Base-by-base conservation (phyloP, 2,797 vertebrate species). In the Vireo griseus region DNA sequence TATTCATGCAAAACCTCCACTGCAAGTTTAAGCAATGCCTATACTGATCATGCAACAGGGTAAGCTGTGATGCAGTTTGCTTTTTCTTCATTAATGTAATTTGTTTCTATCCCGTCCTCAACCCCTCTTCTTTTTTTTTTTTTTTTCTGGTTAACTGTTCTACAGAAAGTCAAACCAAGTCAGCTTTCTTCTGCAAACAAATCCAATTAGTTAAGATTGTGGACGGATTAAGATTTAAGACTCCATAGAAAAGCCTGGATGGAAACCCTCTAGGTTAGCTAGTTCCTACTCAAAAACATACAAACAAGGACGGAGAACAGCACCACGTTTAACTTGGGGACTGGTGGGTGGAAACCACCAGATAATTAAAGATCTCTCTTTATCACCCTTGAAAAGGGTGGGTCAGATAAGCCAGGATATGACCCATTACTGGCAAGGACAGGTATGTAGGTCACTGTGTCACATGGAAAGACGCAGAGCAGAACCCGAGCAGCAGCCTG, bases 191-290 rank as follows among this genome's bases (percentile, higher is more conserved):
- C 69, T 62, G 50, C 59, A 77, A 84, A 86, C 59, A 45, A 86
- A 96, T 95, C 89, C 67, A 96, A 80, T 96, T 95, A 93, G 54
- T 61, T 88, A 58, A 80, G 89, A 69, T 17, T 66, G 58, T 52
- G 82, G 55, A 55, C 3, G 26, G 84, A 92, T 93, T 96, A 84
- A 42, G 35, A 65, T 58, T 71, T 88, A 91, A 87, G 81, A 71
- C 54, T 88, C 78, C 47, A 52, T 16, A 40, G 66, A 82, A 75
- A 73, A 77, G 42, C n/a, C 58, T 52, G 65, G 47, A 71, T 87
- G 37, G 63, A 79, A 91, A 78, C 24, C 8, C 35, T 90, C 77
- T 33, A 62, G 42, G 28, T 75, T 87, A 63, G 54, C 28, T 86
- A 65, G 48, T 52, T 91, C 62, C 44, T 78, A 51, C 21, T 94